These are phyloP conservation scores for Ladona fulva DNA, from an alignment of 1,140 invertebrate genomes.

Conservation along the genomic window DNA sequence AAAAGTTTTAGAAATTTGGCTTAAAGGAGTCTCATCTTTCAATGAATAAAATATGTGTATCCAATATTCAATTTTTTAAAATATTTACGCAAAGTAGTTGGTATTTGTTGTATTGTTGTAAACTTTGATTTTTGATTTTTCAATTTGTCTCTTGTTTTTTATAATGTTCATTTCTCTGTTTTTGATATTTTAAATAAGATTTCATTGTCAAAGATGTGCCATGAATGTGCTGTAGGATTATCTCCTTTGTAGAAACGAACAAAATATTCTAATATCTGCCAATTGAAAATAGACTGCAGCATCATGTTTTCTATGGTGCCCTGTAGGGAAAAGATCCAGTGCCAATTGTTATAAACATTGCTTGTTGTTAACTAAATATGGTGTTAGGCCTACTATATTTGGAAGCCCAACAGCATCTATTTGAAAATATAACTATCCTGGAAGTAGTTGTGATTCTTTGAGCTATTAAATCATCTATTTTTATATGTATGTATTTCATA, in stretches of 20 bases:
- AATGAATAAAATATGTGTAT: no score
- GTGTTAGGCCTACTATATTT: background rate
- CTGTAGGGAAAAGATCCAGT: background rate
- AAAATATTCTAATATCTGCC: background rate
- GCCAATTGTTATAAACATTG: background rate
- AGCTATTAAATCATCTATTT: background rate
- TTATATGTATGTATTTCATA: conserved; percentile 11
- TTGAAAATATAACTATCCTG: background rate
- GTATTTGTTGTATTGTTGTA: background rate
- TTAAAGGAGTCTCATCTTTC: no score
- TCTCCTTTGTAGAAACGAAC: background rate
- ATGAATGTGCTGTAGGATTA: background rate
- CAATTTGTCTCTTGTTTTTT: background rate
- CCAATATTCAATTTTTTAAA: no score
- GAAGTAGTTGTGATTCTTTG: background rate
- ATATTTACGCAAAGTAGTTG: no score
- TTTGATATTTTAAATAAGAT: no score
- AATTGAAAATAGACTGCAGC: background rate
- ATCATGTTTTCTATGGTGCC: background rate
- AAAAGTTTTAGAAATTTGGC: no score
- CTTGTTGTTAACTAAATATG: background rate
- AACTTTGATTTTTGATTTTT: background rate
- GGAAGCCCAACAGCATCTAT: background rate
- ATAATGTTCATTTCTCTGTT: background rate
- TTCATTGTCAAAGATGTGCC: background rate